phyloP scores from a whole-genome alignment of 2,113 vertebrate species.

The Alosa alosa region DNA sequence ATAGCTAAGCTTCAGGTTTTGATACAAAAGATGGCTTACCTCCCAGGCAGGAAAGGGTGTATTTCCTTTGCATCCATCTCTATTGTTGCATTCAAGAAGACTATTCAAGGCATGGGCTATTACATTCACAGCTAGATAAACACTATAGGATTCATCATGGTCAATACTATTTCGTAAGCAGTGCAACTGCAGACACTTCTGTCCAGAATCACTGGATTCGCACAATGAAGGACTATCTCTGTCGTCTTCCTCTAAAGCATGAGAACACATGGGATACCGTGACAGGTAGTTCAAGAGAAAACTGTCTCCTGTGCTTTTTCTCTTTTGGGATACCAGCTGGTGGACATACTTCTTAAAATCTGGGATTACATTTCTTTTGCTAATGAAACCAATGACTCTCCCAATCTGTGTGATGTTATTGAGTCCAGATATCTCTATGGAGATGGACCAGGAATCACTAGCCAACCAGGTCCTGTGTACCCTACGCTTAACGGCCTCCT shows the following conservation, averaged over 20 bases:
- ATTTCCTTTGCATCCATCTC: slow-evolving; percentile 28
- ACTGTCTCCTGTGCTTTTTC: neutral
- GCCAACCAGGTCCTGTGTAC: slow-evolving; percentile 64
- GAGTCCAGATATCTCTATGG: neutral
- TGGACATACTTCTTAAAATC: slow-evolving; percentile 54
- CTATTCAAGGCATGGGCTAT: slow-evolving; percentile 48
- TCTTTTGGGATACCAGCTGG: neutral
- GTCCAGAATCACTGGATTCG: neutral
- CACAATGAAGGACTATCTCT: neutral
- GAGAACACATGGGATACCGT: neutral
- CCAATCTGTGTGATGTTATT: slow-evolving; percentile 35
- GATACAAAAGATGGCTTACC: slow-evolving; percentile 38
- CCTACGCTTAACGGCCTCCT: slow-evolving; percentile 16
- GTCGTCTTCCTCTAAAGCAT: neutral
- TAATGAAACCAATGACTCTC: slow-evolving; percentile 54
- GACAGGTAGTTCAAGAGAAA: neutral
- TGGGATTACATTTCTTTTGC: slow-evolving; percentile 45
- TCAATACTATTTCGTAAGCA: slow-evolving; percentile 43
- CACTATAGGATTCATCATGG: slow-evolving; percentile 40
- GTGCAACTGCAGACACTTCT: slow-evolving; percentile 18
- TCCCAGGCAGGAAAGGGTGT: slow-evolving; percentile 45
- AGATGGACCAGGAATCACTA: slow-evolving; percentile 58
- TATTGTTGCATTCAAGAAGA: slow-evolving; percentile 47
- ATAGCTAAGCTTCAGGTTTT: neutral
- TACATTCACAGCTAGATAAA: slow-evolving; percentile 59